Conservation (phyloP, 2,113 vertebrate species). For the Acanthochromis polyacanthus region DNA sequence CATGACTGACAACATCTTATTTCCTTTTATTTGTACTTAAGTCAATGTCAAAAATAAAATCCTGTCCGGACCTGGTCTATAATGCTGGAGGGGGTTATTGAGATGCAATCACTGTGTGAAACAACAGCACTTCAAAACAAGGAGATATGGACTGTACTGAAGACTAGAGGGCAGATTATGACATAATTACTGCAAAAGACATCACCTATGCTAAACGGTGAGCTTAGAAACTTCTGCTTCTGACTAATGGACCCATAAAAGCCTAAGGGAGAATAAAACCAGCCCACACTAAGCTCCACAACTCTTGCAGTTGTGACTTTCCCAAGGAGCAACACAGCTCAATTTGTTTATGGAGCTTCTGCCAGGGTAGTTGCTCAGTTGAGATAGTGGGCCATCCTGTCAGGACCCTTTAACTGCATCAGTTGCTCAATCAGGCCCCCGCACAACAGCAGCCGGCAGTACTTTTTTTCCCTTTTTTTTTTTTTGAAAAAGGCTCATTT, state of each 20-base stretch:
- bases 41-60: slow-evolving; percentile 32
- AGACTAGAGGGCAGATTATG: slow-evolving; percentile 66
- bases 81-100: slow-evolving; percentile 40
- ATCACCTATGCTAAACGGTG: slow-evolving; percentile 75
- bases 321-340: slow-evolving; percentile 51
- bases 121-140: slow-evolving; percentile 66
- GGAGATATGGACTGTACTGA: slow-evolving; percentile 66
- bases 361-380: slow-evolving; percentile 55
- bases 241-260: slow-evolving; percentile 78
- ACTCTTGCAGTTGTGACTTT: slow-evolving; percentile 64
- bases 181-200: slow-evolving; percentile 78
- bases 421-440: slow-evolving; percentile 64
- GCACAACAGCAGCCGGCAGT: slow-evolving; percentile 31
- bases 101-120: slow-evolving; percentile 56
- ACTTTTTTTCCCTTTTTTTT: slow-evolving; percentile 15
- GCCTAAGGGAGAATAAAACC: slow-evolving; percentile 63
- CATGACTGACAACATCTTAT: slow-evolving; percentile 10
- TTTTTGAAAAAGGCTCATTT: slow-evolving; percentile 33
- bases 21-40: slow-evolving; percentile 40
- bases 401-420: slow-evolving; percentile 67
- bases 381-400: slow-evolving; percentile 69
- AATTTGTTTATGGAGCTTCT: slow-evolving; percentile 78
- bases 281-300: slow-evolving; percentile 60
- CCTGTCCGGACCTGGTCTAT: slow-evolving; percentile 9
- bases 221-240: slow-evolving; percentile 51